Percentiles rank a stretch among this genome's conserved stretches.
phyloP scores from a whole-genome alignment of 2,888 invertebrate species.

The Euplagia quadripunctaria region DNA sequence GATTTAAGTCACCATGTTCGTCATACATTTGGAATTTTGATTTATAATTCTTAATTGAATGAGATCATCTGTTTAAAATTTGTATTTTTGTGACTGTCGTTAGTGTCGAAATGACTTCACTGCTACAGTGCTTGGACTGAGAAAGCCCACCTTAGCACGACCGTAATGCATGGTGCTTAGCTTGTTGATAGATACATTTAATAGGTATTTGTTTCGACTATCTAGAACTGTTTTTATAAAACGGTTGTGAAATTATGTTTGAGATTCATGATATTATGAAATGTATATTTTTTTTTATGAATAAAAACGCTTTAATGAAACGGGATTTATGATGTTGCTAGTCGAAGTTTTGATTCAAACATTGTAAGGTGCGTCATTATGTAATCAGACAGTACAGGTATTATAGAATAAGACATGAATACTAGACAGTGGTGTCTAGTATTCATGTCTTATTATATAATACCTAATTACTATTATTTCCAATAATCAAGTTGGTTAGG shows the following conservation, averaged over 20 bases:
- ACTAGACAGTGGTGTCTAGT: too few relatives aligned
- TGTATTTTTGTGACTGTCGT: conserved; percentile 13
- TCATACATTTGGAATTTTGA: not conserved
- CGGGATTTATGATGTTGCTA: conserved; percentile 68
- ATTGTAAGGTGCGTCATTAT: conserved; percentile 47
- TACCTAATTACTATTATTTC: conserved; percentile 51
- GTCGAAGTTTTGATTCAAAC: conserved; percentile 60
- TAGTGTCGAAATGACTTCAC: conserved; percentile 33
- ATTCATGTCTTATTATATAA: conserved; percentile 38
- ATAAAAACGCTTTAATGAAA: conserved; percentile 59
- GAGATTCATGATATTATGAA: conserved; percentile 62
- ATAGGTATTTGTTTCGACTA: conserved; percentile 58
- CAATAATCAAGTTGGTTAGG: conserved; percentile 49
- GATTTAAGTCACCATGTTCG: not conserved
- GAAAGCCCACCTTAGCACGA: conserved; percentile 72
- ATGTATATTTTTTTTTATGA: conserved; percentile 57
- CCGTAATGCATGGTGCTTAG: conserved; percentile 73
- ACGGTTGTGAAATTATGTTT: conserved; percentile 79
- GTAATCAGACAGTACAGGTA: conserved; percentile 27
- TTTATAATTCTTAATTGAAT: not conserved
- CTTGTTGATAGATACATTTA: conserved; percentile 59
- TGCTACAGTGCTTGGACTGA: conserved; percentile 43
- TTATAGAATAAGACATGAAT: too few relatives aligned
- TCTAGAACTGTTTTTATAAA: conserved; percentile 65
- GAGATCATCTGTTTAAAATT: not conserved